These are phyloP conservation scores for Nudaria mundana DNA, from an alignment of 2,888 invertebrate species.

Conservation along the genomic window DNA sequence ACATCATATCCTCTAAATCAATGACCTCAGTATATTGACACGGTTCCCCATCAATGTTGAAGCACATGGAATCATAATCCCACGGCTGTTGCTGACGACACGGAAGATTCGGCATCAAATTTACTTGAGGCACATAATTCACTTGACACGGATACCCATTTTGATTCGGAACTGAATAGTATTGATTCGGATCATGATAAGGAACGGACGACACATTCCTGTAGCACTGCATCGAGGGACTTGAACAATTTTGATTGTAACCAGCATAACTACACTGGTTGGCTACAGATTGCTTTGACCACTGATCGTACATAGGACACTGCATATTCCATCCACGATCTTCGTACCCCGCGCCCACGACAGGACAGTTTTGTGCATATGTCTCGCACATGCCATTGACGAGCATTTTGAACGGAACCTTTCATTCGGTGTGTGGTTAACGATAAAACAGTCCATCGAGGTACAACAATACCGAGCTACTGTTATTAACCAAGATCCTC, in stretches of 20 bases:
- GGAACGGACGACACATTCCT: slow-evolving; percentile 39
- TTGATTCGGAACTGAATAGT: slow-evolving; percentile 39
- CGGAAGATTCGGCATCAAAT: slow-evolving; percentile 60
- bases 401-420: slow-evolving; percentile 53
- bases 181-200: slow-evolving; percentile 40
- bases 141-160: slow-evolving; percentile 38
- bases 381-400: slow-evolving; percentile 48
- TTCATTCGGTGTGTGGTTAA: slow-evolving; percentile 30
- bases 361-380: slow-evolving; percentile 49
- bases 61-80: slow-evolving; percentile 85
- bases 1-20: slow-evolving; percentile 89
- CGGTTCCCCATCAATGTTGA: slow-evolving; percentile 83
- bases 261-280: slow-evolving; percentile 46
- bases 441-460: slow-evolving; percentile 67
- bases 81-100: slow-evolving; percentile 76
- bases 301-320: slow-evolving; percentile 58
- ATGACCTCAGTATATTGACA: slow-evolving; percentile 85
- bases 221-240: slow-evolving; percentile 53
- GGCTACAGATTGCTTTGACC: slow-evolving; percentile 44
- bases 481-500: slow-evolving; percentile 71
- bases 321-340: slow-evolving; percentile 57
- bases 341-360: slow-evolving; percentile 44
- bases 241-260: slow-evolving; percentile 39
- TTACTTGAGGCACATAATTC: slow-evolving; percentile 36
- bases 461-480: slow-evolving; percentile 68